phyloP scores from a whole-genome alignment of 2,113 vertebrate genomes.

The Ammodytes marinus region DNA sequence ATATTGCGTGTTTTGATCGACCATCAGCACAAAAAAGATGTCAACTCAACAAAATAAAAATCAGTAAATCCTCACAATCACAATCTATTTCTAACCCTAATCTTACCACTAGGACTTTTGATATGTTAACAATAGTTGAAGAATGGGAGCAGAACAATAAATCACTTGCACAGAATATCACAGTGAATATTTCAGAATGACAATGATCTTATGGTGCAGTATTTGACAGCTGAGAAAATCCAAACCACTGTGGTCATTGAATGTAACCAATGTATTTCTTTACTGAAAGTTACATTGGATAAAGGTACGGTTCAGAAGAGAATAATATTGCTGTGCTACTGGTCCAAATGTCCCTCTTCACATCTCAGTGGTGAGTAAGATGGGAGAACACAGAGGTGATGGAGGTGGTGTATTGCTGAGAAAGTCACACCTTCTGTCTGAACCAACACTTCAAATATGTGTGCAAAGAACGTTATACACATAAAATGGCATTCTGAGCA shows the following conservation, averaged over 20 bases:
- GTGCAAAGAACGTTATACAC: background rate
- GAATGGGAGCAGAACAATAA: too few relatives aligned
- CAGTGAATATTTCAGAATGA: background rate
- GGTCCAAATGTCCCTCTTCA: background rate
- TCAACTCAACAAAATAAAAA: too few relatives aligned
- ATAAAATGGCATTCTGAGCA: too few relatives aligned
- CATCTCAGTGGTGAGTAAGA: background rate
- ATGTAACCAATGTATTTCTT: background rate
- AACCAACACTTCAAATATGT: background rate
- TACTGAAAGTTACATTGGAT: background rate
- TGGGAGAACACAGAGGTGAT: conserved; percentile 5
- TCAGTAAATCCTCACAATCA: too few relatives aligned
- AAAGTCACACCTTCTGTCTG: conserved; percentile 4
- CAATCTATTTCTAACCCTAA: too few relatives aligned
- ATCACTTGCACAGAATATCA: too few relatives aligned
- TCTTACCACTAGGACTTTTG: too few relatives aligned
- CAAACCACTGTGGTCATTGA: background rate
- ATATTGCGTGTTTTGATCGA: too few relatives aligned
- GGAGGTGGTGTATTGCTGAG: background rate
- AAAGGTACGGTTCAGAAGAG: background rate
- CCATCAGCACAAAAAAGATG: too few relatives aligned
- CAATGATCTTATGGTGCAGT: background rate
- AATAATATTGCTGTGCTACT: background rate
- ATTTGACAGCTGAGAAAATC: background rate
- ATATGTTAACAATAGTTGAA: too few relatives aligned